A percentile compares a stretch with the other conserved stretches of the same genome.
Evolutionary conservation across 2,113 vertebrate species (phyloP).

Genomic region (Psammodynastes pulverulentus): DNA sequence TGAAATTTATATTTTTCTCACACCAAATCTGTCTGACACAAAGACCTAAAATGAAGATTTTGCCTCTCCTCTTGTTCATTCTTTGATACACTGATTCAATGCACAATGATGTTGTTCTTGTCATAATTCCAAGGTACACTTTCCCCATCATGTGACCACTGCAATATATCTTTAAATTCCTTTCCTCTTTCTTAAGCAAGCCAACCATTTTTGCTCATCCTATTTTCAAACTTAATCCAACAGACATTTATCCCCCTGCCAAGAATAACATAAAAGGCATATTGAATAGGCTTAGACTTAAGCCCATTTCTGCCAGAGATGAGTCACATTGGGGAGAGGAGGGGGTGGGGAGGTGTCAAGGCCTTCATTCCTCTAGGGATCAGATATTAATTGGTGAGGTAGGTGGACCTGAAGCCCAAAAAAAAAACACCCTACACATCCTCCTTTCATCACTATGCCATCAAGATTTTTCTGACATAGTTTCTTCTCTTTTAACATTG

Average conservation of each 20-base stretch:
- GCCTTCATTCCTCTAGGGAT: not conserved
- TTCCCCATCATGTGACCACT: not conserved
- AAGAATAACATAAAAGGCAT: conserved; percentile 3
- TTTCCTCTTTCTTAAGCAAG: not conserved
- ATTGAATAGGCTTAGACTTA: not conserved
- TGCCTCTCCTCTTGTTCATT: not conserved
- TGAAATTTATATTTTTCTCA: not conserved
- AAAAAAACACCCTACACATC: not conserved
- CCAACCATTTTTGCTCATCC: not conserved
- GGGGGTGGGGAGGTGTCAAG: not conserved
- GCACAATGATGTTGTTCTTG: not conserved
- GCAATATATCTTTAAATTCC: not conserved
- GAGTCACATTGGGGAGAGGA: not conserved
- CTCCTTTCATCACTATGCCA: not conserved
- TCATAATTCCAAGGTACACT: not conserved
- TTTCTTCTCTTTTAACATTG: not conserved
- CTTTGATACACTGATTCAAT: not conserved
- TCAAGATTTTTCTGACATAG: not conserved
- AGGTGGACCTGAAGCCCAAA: not conserved
- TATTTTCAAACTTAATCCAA: not conserved
- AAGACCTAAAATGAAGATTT: not conserved
- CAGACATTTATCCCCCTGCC: not conserved
- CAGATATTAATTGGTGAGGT: not conserved
- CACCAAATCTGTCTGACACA: not conserved
- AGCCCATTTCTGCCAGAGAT: not conserved